Percentiles rank a stretch among this genome's conserved stretches.
Evolutionary conservation across 2,113 vertebrate genomes (phyloP).

Genomic region (Ciconia maguari): DNA sequence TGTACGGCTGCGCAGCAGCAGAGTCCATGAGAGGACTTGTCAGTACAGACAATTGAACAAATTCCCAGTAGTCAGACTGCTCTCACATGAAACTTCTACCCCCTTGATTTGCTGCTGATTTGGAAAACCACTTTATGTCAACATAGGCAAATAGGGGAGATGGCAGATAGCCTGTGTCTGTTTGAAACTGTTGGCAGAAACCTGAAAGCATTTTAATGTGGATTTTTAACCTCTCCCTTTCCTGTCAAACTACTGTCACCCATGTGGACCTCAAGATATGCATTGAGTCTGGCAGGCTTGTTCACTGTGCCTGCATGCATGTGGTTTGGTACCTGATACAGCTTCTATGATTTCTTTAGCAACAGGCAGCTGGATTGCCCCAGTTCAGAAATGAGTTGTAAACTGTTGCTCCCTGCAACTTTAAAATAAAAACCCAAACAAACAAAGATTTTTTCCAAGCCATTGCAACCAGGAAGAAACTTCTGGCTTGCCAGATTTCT

Average conservation of each 20-base stretch:
- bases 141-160: not conserved
- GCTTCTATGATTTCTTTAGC: not conserved
- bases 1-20: not conserved
- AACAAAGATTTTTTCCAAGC: not conserved
- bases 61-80: not conserved
- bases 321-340: not conserved
- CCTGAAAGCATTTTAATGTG: not conserved
- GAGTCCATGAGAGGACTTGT: not conserved
- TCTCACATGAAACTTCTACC: not conserved
- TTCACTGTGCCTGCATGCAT: not conserved
- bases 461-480: not conserved
- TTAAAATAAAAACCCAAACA: not conserved
- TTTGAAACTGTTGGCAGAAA: not conserved
- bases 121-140: not conserved
- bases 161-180: not conserved
- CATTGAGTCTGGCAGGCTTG: not conserved
- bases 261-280: not conserved
- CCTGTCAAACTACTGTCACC: not conserved
- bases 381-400: not conserved
- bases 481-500: not conserved
- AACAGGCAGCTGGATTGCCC: not conserved
- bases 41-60: not conserved
- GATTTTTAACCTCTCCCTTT: constrained; percentile 31
- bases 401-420: not conserved
- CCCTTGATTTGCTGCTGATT: not conserved